phyloP scores from a whole-genome alignment of 2,113 vertebrate species.

The Hoplias malabaricus region DNA sequence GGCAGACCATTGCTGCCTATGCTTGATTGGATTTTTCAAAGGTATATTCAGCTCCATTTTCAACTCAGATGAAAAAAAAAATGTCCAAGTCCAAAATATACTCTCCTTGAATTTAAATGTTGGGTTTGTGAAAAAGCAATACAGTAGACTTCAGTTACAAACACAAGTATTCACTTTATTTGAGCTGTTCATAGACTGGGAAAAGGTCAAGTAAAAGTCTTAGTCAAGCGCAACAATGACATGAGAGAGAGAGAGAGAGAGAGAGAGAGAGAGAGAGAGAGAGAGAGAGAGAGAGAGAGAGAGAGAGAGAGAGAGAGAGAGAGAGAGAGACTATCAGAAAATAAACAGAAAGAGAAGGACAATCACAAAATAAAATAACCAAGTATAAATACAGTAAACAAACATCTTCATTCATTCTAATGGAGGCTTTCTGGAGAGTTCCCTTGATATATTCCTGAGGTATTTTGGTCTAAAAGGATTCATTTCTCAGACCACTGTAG shows the following conservation, averaged over 20 bases:
- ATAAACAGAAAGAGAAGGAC: neutral
- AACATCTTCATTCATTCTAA: constrained; percentile 50
- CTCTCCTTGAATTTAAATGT: neutral
- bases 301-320: too few relatives aligned
- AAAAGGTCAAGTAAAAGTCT: constrained; percentile 1
- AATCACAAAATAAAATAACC: neutral
- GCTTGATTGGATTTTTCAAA: neutral
- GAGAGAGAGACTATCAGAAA: too few relatives aligned
- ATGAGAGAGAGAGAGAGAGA: too few relatives aligned
- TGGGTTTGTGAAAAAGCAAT: neutral
- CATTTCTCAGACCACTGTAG: neutral
- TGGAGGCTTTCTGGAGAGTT: constrained; percentile 50
- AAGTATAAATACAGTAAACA: constrained; percentile 30
- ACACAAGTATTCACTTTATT: constrained; percentile 51
- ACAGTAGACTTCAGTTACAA: constrained; percentile 13
- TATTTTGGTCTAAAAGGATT: constrained; percentile 18
- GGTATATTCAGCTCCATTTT: neutral
- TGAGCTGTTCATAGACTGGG: constrained; percentile 34
- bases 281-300: too few relatives aligned
- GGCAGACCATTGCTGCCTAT: neutral
- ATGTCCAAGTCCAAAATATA: neutral
- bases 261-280: too few relatives aligned
- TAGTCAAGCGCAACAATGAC: too few relatives aligned
- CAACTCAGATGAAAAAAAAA: neutral
- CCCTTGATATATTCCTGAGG: constrained; percentile 39